phyloP scores from a whole-genome alignment of 1,140 invertebrate species.

The Zaprionus taronus region DNA sequence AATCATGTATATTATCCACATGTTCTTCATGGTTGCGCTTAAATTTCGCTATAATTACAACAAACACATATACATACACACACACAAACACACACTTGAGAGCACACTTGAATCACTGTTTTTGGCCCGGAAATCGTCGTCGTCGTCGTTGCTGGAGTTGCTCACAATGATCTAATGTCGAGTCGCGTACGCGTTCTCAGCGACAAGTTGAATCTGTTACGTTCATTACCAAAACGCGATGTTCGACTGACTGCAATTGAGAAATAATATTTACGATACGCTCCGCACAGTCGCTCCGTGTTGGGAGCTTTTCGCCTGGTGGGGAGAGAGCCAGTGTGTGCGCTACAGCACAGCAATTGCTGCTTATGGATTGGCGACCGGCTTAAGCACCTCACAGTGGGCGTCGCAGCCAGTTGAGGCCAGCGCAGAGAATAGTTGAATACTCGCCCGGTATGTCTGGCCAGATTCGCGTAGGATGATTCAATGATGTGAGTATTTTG shows the following conservation, averaged over 20 bases:
- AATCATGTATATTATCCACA: slow-evolving; percentile 73
- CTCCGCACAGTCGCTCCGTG: slow-evolving; percentile 32
- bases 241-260: slow-evolving; percentile 66
- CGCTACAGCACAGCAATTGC: slow-evolving; percentile 53
- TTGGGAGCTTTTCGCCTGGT: slow-evolving; percentile 62
- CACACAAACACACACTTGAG: neutral
- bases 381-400: slow-evolving; percentile 45
- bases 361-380: slow-evolving; percentile 48
- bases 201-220: slow-evolving; percentile 61
- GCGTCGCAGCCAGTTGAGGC: slow-evolving; percentile 35
- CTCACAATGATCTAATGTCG: slow-evolving; percentile 69
- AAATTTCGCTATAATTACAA: slow-evolving; percentile 4
- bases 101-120: slow-evolving; percentile 6
- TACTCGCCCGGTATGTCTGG: neutral
- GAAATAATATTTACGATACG: slow-evolving; percentile 71
- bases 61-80: neutral
- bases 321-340: slow-evolving; percentile 23
- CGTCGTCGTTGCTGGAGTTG: neutral
- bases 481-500: slow-evolving; percentile 7
- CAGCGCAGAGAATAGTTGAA: slow-evolving; percentile 47
- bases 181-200: slow-evolving; percentile 47
- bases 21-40: slow-evolving; percentile 45
- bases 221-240: slow-evolving; percentile 67
- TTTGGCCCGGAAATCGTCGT: slow-evolving; percentile 38
- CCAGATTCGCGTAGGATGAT: slow-evolving; percentile 23